Conservation (phyloP, 1,140 invertebrate species). For the Heliconius congener region DNA sequence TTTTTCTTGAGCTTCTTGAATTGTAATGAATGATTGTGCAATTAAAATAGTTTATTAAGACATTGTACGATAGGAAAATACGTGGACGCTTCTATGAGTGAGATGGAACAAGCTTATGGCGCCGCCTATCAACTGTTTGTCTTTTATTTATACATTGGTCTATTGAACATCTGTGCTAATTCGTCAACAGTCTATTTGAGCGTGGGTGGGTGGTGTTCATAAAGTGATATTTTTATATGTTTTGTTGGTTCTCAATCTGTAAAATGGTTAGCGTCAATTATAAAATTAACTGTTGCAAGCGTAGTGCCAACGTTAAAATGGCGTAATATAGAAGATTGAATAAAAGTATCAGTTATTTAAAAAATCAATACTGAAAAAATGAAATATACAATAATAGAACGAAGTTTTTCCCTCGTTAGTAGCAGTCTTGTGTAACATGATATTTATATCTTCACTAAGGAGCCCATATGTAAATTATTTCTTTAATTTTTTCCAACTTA, state of each 20-base stretch:
- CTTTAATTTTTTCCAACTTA: no score
- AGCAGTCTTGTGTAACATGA: background rate
- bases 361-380: background rate
- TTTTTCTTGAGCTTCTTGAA: background rate
- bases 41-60: background rate
- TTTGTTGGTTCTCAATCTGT: slow-evolving; percentile 13
- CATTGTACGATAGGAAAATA: background rate
- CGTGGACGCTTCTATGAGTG: background rate
- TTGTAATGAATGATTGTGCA: background rate
- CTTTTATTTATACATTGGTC: slow-evolving; percentile 22
- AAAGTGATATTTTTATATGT: slow-evolving; percentile 18
- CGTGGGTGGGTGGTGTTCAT: slow-evolving; percentile 11
- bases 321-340: background rate
- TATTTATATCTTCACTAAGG: no score
- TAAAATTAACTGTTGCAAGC: background rate
- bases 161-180: slow-evolving; percentile 27
- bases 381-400: background rate
- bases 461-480: no score
- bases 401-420: background rate
- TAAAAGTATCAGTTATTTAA: background rate
- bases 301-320: background rate
- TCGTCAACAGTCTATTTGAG: slow-evolving; percentile 18
- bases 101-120: background rate
- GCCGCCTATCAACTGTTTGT: background rate
- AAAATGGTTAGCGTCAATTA: background rate